Base-by-base conservation (phyloP, 2,797 vertebrate species). In the Babyrousa celebensis region DNA sequence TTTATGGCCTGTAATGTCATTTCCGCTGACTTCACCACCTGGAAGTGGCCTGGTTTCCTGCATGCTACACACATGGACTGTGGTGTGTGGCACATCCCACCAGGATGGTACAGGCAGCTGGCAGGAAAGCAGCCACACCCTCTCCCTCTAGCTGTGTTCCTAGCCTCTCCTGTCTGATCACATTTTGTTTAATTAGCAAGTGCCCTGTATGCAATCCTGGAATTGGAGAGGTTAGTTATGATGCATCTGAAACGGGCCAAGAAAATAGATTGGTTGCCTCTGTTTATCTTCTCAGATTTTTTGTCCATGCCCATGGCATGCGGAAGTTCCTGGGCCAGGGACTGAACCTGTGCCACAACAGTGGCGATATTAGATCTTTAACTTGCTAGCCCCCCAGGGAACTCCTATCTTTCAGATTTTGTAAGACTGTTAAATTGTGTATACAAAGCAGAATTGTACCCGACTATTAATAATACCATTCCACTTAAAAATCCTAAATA, bases 201-300 rank as follows among this genome's bases (percentile, higher is more conserved):
- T n/a, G 20, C 12, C 12, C 21, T 75, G 36, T 5, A n/a, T 15
- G 4, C 11, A 83, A 15, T 88, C 72, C 54, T 75, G 25, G 62
- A 79, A 60, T 18, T 65, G 20, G 54, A 87, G 32, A 2, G 54
- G 0, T 78, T 63, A 40, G 43, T 65, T 67, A 85, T 2, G 36
- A 52, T 70, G 78, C 65, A 40, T 60, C n/a, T 95, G 80, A 67
- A 83, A 89, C 67, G 56, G 14, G 18, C 36, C 77, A 78, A 54
- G 58, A 63, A 52, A 58, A 94, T n/a, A 87, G 29, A 40, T 15
- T 17, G 18, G 5, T 89, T 92, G 14, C 14, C 23, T 78, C 14
- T 67, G 52, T 52, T 88, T 18, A 5, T 67, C 40, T 86, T 29
- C 36, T 36, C 36, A 3, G 36, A 36, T 36, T 36, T 36, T 36